Percentiles rank a stretch among this genome's conserved stretches.
Conservation (phyloP, 2,888 invertebrate species). For the Notodonta dromedarius region DNA sequence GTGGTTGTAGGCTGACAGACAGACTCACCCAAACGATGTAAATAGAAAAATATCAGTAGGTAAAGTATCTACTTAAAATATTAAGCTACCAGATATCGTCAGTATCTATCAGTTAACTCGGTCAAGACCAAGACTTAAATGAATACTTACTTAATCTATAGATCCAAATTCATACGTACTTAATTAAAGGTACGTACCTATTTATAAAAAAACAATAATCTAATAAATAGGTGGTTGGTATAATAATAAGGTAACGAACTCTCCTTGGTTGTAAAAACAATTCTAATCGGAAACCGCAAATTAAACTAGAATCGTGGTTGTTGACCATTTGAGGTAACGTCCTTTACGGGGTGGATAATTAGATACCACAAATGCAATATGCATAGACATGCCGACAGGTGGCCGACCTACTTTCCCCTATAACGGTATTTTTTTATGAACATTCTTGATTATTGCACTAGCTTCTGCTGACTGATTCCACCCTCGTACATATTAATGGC, state of each 20-base stretch:
- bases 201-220: too few species aligned
- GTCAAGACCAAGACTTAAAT: too few species aligned
- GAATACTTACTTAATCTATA: background rate
- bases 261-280: background rate
- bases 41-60: too few species aligned
- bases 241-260: background rate
- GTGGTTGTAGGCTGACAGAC: too few species aligned
- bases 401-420: conserved; percentile 41
- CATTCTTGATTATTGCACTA: conserved; percentile 27
- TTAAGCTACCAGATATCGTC: too few species aligned
- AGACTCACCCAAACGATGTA: too few species aligned
- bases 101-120: too few species aligned
- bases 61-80: too few species aligned
- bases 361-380: conserved; percentile 38
- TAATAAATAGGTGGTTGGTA: too few species aligned
- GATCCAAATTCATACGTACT: too few species aligned
- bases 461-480: background rate
- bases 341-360: conserved; percentile 32
- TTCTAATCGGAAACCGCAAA: conserved; percentile 3
- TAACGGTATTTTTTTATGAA: conserved; percentile 25
- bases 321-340: conserved; percentile 33
- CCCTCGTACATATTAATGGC: background rate
- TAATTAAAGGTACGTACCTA: too few species aligned
- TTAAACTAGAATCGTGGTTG: conserved; percentile 21
- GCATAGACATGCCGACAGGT: conserved; percentile 31